Base-by-base conservation (phyloP, 2,113 vertebrate species). In the Eupsittula cactorum region DNA sequence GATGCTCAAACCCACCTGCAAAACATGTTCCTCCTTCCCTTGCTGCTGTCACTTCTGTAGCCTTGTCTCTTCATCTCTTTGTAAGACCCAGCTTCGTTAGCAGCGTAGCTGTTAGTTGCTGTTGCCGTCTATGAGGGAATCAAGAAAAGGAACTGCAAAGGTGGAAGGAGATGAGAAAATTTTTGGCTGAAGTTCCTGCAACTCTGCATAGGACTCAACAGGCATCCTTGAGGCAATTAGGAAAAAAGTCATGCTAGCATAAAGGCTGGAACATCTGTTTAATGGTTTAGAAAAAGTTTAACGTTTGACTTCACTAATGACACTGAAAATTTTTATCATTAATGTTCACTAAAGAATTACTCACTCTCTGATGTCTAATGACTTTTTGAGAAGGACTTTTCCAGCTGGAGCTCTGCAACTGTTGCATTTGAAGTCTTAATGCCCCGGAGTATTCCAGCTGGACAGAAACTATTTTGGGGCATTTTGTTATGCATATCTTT, bases 311-410 rank as follows among this genome's bases (percentile, higher is more conserved):
- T 97, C 87, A 84, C 74, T 95, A 89, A 85, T 95, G 89, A 93
- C 87, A 85, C 95, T 97, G 93, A 95, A 97, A 97, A 92, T 98
- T 98, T 96, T 93, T 93, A 55, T 92, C 68, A 55, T 96, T 96
- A 91, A 94, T 97, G 93, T 94, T 97, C 93, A 94, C 96, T 95
- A 93, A 90, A 86, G 93, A 92, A 82, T 98, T 98, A 98, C 93
- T 98, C 97, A 97, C 71, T 71, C 71, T 97, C 93, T 82, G 88
- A 71, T 94, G 75, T 95, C 90, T 97, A 95, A 96, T 71, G 75
- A 91, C 92, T 96, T 95, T 92, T 96, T 97, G 93, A 95, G 95
- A 97, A 91, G 83, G 90, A 94, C 59, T 86, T 86, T 93, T 97
- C 96, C 96, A 97, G 91, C 71, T 97, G 97, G 97, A 97, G 97